A percentile compares a stretch with the other conserved stretches of the same genome.
phyloP scores from a whole-genome alignment of 2,113 vertebrate species.

The Gymnarchus niloticus region DNA sequence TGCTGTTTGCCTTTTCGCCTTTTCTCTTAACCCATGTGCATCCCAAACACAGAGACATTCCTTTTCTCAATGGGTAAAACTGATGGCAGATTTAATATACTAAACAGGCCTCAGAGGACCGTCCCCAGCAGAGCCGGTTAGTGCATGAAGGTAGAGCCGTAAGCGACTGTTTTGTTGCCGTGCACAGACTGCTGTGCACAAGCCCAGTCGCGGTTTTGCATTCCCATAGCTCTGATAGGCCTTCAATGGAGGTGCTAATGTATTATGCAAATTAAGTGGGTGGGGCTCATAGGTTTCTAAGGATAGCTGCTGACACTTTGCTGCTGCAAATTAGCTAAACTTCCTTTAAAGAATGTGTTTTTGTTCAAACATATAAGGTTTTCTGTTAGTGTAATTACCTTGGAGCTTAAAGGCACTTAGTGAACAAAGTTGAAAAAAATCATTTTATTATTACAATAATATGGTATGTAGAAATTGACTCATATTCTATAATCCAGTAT shows the following conservation, averaged over 20 bases:
- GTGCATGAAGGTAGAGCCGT: background rate
- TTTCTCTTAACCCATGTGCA: background rate
- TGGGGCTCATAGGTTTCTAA: background rate
- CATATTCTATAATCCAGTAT: background rate
- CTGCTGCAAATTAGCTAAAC: background rate
- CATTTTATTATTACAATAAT: background rate
- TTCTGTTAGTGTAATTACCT: background rate
- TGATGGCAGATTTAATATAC: background rate
- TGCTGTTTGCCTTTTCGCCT: background rate
- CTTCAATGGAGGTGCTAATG: background rate
- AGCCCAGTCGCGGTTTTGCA: background rate
- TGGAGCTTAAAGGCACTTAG: background rate
- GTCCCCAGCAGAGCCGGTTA: background rate
- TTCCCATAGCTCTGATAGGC: background rate
- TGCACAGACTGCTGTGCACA: background rate
- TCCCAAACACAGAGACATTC: background rate
- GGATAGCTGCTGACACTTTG: background rate
- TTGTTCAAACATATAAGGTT: background rate
- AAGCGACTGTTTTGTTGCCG: background rate
- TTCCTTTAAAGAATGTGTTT: background rate
- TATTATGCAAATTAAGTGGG: constrained; percentile 7
- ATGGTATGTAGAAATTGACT: background rate
- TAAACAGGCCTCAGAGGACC: background rate
- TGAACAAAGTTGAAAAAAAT: background rate
- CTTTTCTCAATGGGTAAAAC: background rate